Evolutionary conservation across 2,888 invertebrate species (phyloP), one percentile per base, ranked within the genome.

Genomic region (Metellina segmentata): DNA sequence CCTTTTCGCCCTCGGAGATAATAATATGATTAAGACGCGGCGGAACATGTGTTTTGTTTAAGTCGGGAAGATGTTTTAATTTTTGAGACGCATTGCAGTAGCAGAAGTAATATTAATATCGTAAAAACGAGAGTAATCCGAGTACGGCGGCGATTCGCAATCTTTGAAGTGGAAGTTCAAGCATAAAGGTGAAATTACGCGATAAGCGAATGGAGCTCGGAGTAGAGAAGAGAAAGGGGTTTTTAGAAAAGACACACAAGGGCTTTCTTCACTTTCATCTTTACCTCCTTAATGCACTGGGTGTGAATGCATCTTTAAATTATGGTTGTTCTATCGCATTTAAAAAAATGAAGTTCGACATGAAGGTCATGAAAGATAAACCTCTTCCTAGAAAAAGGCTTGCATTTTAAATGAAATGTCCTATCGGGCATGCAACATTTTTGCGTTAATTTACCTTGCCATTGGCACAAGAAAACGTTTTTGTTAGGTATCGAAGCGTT

Each of bases 121-220:
- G 49, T 51, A 72, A 82, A 82, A 82, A 82, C 20, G 49, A 34
- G 34, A 34, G 82, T 82, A 82, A 82, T 82, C 52, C 52, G 51
- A 82, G 71, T 16, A 19, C n/a, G 82, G 70, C 82, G 82, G 87
- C 34, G 79, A 78, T 72, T 70, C 16, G 79, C 72, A 71, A 87
- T 81, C 87, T 87, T 13, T 7, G 1, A 4, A 34, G 11, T 61
- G 7, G 79, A 78, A 81, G 81, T 81, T 81, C 78, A 79, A 79
- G 81, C 48, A 72, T 49, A 79, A 81, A 87, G 87, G 87, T 87
- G 87, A 77, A 87, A 16, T 70, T 13, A 52, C 8, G 81, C 34
- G 87, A 87, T 87, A 87, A 81, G 79, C 48, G 48, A 52, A 87
- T 72, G 87, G 51, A 72, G 79, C 81, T 51, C 72, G 11, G 49